Base-by-base conservation (phyloP, 2,888 invertebrate species). In the Orthosia cruda region DNA sequence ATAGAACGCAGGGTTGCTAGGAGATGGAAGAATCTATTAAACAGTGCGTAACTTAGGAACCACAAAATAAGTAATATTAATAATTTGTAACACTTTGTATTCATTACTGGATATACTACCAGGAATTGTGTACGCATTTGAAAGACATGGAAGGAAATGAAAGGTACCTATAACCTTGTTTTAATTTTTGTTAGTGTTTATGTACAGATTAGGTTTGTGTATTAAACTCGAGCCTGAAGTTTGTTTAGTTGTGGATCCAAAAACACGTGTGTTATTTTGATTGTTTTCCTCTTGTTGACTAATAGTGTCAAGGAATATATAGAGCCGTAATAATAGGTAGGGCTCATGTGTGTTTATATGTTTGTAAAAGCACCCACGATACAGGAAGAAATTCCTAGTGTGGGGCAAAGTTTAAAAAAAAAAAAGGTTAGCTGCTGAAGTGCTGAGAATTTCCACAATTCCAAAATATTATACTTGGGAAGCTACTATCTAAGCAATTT, bases 1-100 rank as follows among this genome's bases (percentile, higher is more conserved):
- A 77, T 57, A 68, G n/a, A 47, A 40, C 26, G 49, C 16, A 52
- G n/a, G 62, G 86, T 86, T 87, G 86, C 86, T 81, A 86, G 57
- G 86, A 64, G 45, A 81, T 64, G 50, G 52, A 32, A 52, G 52
- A 40, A 59, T 23, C 23, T 69, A 75, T 62, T 72, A 71, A 77
- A 70, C 70, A 61, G 45, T 62, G 57, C 20, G 74, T 55, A n/a
- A 23, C 75, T 65, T 71, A 62, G 49, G 52, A 18, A 32, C 55
- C 49, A 50, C 49, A 20, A 7, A 47, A 45, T 45, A 61, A 82
- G 50, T 57, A 23, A 13, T 47, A 76, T 40, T 47, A 11, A 57
- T 47, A 11, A 57, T 45, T 50, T 71, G 11, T 55, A 26, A 58
- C 47, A 45, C 45, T 32, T 47, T 62, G 7, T 26, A 50, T 45